phyloP scores from a whole-genome alignment of 1,140 invertebrate genomes.

The Plutomurus gul region DNA sequence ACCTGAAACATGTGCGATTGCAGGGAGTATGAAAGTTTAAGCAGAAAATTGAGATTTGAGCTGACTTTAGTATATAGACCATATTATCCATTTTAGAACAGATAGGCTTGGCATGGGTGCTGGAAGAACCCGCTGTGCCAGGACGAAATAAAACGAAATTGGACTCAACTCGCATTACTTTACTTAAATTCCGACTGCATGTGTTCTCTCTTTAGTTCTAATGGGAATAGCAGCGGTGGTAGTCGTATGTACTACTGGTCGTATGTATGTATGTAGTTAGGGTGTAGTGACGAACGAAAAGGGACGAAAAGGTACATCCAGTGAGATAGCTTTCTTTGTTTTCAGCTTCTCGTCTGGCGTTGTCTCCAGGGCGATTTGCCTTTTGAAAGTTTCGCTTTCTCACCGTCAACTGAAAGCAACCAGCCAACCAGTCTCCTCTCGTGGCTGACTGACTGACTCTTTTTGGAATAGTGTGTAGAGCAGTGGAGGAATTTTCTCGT shows the following conservation, averaged over 20 bases:
- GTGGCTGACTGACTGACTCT: no score
- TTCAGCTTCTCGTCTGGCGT: conserved; percentile 1
- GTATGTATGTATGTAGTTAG: no score
- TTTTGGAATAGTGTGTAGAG: no score
- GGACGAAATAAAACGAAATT: conserved; percentile 2
- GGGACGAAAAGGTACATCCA: no score
- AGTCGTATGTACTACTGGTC: no score
- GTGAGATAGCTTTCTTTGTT: neutral
- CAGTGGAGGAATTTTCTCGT: neutral
- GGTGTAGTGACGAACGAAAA: no score
- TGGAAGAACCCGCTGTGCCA: neutral
- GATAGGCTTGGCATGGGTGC: neutral
- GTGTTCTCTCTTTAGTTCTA: conserved; percentile 11
- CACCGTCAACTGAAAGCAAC: no score
- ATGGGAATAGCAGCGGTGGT: conserved; percentile 23
- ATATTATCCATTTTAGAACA: neutral
- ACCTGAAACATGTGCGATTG: no score
- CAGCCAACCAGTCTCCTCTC: no score
- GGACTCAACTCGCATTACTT: conserved; percentile 15
- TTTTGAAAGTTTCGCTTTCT: conserved; percentile 12
- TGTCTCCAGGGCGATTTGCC: conserved; percentile 20
- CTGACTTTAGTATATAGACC: neutral
- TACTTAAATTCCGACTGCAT: conserved; percentile 9
- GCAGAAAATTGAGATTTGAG: no score
- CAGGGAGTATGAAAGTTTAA: no score